A percentile compares a stretch with the other conserved stretches of the same genome.
phyloP scores from a whole-genome alignment of 53 echinoderm and acorn worm species.

The Holothuria scabra region DNA sequence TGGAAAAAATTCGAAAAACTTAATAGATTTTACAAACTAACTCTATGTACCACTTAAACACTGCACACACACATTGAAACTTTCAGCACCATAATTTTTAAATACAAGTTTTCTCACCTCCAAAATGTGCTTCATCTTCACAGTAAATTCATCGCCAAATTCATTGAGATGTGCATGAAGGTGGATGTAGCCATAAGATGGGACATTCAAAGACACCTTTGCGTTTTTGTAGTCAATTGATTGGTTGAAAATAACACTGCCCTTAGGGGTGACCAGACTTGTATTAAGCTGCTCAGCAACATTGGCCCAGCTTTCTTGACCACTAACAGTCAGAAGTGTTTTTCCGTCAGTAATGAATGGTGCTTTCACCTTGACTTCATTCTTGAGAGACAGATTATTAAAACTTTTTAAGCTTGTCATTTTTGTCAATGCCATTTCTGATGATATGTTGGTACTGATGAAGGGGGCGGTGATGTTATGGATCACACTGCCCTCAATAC shows the following conservation, averaged over 20 bases:
- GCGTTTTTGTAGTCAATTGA: constrained; percentile 53
- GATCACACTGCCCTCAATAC: constrained; percentile 41
- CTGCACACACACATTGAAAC: too few relatives aligned
- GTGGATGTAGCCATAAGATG: constrained; percentile 55
- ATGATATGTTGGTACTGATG: constrained; percentile 11
- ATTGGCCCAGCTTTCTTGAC: constrained; percentile 23
- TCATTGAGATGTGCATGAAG: constrained; percentile 63
- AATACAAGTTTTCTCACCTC: constrained; percentile 34
- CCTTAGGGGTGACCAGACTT: constrained; percentile 45
- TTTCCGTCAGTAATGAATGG: constrained; percentile 49
- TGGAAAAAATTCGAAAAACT: too few relatives aligned
- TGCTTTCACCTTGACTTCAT: constrained; percentile 66
- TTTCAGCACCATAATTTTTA: too few relatives aligned
- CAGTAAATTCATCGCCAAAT: constrained; percentile 54
- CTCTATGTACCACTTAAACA: too few relatives aligned
- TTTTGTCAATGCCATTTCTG: constrained; percentile 27
- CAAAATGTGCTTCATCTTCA: constrained; percentile 59
- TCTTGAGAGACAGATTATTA: constrained; percentile 38
- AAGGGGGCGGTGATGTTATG: constrained; percentile 43
- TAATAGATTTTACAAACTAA: too few relatives aligned
- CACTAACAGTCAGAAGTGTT: constrained; percentile 17
- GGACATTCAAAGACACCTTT: constrained; percentile 50
- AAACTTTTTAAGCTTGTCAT: constrained; percentile 45
- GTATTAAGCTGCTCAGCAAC: constrained; percentile 46
- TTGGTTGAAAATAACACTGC: constrained; percentile 52